A percentile compares a stretch with the other conserved stretches of the same genome.
These are phyloP conservation scores for Chloromyia formosa DNA, from an alignment of 2,888 invertebrate species.

Conservation along the genomic window DNA sequence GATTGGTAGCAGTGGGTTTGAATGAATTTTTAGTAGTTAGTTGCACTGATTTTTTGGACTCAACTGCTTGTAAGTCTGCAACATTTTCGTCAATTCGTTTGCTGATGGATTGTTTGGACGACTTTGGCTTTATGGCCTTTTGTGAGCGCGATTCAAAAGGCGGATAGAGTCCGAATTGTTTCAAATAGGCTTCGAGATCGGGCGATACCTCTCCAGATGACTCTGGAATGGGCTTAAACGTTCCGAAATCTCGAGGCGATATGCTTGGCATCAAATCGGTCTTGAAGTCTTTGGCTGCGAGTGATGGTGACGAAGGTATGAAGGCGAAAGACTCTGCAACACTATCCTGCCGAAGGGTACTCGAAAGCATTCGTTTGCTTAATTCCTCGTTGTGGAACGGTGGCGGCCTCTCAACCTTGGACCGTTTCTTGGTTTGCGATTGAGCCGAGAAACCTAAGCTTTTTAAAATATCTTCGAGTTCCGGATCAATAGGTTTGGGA, in stretches of 20 bases:
- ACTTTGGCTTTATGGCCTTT: conserved; percentile 47
- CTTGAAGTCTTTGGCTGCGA: conserved; percentile 57
- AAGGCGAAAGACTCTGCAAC: conserved; percentile 43
- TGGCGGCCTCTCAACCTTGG: conserved; percentile 57
- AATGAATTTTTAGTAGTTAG: conserved; percentile 33
- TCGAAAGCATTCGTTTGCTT: conserved; percentile 56
- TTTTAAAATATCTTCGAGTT: conserved; percentile 63
- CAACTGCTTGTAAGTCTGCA: background rate
- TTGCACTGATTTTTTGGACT: conserved; percentile 44
- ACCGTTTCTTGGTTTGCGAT: conserved; percentile 54
- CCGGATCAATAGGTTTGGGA: conserved; percentile 52
- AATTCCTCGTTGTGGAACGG: conserved; percentile 54
- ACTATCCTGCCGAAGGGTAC: conserved; percentile 50
- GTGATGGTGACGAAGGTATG: conserved; percentile 47
- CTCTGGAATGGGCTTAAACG: conserved; percentile 63
- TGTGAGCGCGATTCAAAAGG: conserved; percentile 47
- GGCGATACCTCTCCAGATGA: conserved; percentile 55
- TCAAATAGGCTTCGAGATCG: conserved; percentile 61
- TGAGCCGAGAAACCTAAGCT: conserved; percentile 62
- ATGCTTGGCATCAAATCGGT: conserved; percentile 57
- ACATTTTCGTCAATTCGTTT: conserved; percentile 10
- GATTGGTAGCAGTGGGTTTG: background rate
- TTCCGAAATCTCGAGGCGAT: conserved; percentile 59
- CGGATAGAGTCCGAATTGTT: conserved; percentile 61
- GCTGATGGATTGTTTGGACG: conserved; percentile 16